Percentiles rank a stretch among this genome's conserved stretches.
Evolutionary conservation across 2,113 vertebrate genomes (phyloP).

Genomic region (Edolisoma coerulescens): DNA sequence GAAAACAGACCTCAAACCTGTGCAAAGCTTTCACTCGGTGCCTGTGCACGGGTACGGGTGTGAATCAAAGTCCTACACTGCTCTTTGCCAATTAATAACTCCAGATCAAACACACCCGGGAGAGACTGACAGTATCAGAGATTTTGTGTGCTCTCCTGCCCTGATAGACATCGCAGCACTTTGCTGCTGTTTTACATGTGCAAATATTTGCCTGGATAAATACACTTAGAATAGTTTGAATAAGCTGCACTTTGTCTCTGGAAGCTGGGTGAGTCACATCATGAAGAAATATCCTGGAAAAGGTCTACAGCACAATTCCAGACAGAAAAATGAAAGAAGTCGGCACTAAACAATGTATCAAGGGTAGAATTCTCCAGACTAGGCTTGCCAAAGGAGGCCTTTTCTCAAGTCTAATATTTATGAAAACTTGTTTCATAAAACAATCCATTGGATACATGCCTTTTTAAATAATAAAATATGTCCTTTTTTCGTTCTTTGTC

Average conservation of each 20-base stretch:
- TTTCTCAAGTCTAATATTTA: neutral
- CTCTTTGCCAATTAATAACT: neutral
- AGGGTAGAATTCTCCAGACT: neutral
- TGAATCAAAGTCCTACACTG: neutral
- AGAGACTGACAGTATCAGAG: neutral
- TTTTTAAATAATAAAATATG: neutral
- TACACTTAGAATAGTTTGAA: conserved; percentile 35
- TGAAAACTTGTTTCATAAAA: neutral
- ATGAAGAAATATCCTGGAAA: neutral
- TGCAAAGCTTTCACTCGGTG: neutral
- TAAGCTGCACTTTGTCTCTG: neutral
- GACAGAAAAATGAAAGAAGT: neutral
- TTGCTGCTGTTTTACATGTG: conserved; percentile 10
- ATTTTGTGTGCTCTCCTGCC: neutral
- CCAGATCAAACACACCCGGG: neutral
- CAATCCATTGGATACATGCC: neutral
- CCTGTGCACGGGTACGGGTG: neutral
- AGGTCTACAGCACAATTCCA: neutral
- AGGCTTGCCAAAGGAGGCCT: neutral
- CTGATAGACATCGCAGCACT: conserved; percentile 1
- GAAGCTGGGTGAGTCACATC: neutral
- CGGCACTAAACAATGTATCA: neutral
- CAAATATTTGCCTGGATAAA: conserved; percentile 64
- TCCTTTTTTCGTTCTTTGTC: neutral
- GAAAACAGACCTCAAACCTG: neutral